Evolutionary conservation across 2,888 invertebrate species (phyloP), one percentile per base, ranked within the genome.

Genomic region (Campaea margaritaria): DNA sequence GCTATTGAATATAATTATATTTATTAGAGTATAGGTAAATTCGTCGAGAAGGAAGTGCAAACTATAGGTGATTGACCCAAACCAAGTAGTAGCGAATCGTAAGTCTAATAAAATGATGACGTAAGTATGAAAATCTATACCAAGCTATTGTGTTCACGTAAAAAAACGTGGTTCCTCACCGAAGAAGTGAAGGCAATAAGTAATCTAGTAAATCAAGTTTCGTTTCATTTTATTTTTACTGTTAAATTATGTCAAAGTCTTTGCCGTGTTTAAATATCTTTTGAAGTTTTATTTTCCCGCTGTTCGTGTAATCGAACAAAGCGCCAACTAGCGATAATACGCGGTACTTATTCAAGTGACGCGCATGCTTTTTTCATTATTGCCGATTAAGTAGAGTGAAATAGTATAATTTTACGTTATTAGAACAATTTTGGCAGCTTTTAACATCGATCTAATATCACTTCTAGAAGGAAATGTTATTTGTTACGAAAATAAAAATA

Each of bases 201-300:
- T 21, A 21, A 2, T 21, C 5, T 21, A 5, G 5, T 21, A 21
- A 21, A 21, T 2, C 21, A 21, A 21, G 21, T 21, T 5, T 21
- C 21, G 5, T 21, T 21, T 21, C 2, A 3, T 3, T 21, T 21
- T 5, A 21, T 21, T 21, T 21, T 21, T 21, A 21, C 21, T 21
- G 21, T 21, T 21, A 21, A 3, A 21, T 3, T 21, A 21, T 5
- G 21, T 45, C 10, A 14, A 45, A 10, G 14, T 31, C 4, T 7
- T 31, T 31, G 7, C 14, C 8, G 31, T 5, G 5, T 44, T 44
- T 42, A 15, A 16, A 11, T 14, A 14, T 42, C 2, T 42, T 11
- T 16, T 11, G 8, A 56, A 58, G 43, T 59, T 60, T 65, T 62
- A 78, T 65, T 79, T 87, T 86, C 87, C 85, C 90, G 90, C 89